Percentiles rank a stretch among this genome's conserved stretches.
Evolutionary conservation across 2,888 invertebrate species (phyloP).

Genomic region (Apoderus coryli): DNA sequence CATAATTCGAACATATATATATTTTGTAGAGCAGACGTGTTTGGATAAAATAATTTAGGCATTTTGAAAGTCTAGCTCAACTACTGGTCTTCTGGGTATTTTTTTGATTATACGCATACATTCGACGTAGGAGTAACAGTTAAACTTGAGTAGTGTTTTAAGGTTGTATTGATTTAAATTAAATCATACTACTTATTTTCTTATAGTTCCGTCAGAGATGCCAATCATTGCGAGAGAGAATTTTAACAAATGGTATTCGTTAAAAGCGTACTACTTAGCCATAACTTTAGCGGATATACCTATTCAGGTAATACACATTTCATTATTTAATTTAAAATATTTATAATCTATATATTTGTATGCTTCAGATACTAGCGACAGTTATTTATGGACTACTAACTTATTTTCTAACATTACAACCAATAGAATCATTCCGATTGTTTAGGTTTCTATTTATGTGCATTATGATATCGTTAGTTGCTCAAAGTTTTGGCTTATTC

Average conservation of each 20-base stretch:
- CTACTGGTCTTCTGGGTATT: no score
- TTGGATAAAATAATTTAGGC: no score
- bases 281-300: conserved; percentile 54
- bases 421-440: conserved; percentile 59
- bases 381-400: conserved; percentile 61
- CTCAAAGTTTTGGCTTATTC: conserved; percentile 73
- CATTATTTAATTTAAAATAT: conserved; percentile 1
- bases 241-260: conserved; percentile 54
- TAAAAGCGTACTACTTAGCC: conserved; percentile 48
- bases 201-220: conserved; percentile 48
- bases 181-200: no score
- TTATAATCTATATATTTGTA: conserved; percentile 7
- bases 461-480: conserved; percentile 65
- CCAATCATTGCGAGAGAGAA: conserved; percentile 46
- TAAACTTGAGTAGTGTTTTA: no score
- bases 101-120: no score
- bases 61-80: no score
- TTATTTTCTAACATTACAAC: conserved; percentile 79
- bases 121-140: no score
- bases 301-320: conserved; percentile 25
- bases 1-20: no score
- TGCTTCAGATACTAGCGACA: conserved; percentile 42
- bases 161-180: no score
- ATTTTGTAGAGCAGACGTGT: no score
- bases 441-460: conserved; percentile 55